Base-by-base conservation (phyloP, 1,140 invertebrate genomes). In the Papilio polytes region DNA sequence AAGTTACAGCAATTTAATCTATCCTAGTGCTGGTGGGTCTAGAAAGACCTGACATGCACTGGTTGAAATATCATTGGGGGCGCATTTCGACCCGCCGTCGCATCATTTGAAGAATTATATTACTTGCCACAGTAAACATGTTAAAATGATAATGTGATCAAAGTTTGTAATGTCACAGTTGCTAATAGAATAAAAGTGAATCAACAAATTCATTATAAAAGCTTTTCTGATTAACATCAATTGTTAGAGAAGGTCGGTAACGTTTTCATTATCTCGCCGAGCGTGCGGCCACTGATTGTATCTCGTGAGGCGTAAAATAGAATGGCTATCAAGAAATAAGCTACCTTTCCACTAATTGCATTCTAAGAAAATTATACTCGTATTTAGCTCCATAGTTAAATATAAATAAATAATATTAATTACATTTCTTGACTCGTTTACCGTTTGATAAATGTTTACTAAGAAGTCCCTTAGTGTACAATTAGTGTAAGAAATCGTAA, bases 241-340 rank as follows among this genome's bases (percentile, higher is more conserved):
- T 70, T 70, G 63, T 70, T 31, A 31, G 63, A 70, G 26, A 70
- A 70, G 22, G 63, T 70, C 26, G 63, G 63, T 31, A 70, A 31
- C 63, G 63, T 31, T 70, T 31, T 70, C 63, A 70, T 70, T 70
- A 70, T 70, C 63, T 31, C 26, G 63, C 63, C 26, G 63, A 70
- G 63, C 63, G 63, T 70, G 63, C 63, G 63, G 26, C 63, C 63
- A 70, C 63, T 70, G 63, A 70, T 70, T 70, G 63, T 70, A 70
- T 70, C 63, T 70, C 26, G 63, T 70, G 63, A 70, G 22, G 22
- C 63, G 63, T 70, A 70, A 70, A 70, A 70, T 70, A 70, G 63
- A 70, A 70, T 70, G 63, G 63, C 63, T 70, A 31, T 70, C 63
- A 70, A 70, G 63, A 70, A 26, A 31, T 70, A 70, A 63, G 59